These are phyloP conservation scores for Tyrophagus putrescentiae DNA, from an alignment of 1,140 invertebrate genomes.

Conservation along the genomic window DNA sequence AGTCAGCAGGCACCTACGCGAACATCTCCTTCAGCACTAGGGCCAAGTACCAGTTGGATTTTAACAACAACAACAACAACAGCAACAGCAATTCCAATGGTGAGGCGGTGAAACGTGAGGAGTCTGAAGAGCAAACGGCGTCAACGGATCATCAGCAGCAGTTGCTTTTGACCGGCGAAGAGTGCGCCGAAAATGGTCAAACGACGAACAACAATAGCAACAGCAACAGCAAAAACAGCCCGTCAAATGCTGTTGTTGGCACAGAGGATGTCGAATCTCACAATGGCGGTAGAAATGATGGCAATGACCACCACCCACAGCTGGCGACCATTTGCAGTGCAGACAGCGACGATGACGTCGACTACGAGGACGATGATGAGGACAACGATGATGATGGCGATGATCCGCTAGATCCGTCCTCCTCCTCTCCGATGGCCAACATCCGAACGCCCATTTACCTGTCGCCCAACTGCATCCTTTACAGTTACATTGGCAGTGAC, in stretches of 20 bases:
- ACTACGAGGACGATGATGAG: neutral
- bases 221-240: neutral
- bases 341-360: neutral
- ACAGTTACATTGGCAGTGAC: neutral
- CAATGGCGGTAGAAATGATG: neutral
- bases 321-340: neutral
- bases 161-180: neutral
- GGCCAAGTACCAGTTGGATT: too few species aligned
- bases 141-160: too few species aligned
- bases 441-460: neutral
- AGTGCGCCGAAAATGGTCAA: neutral
- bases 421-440: too few species aligned
- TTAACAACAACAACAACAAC: constrained; percentile 7
- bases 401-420: neutral
- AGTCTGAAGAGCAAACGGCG: too few species aligned
- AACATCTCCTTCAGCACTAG: too few species aligned
- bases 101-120: neutral
- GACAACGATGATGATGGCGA: neutral
- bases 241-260: neutral
- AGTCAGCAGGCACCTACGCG: too few species aligned
- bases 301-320: neutral
- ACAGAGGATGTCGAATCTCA: neutral
- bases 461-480: neutral
- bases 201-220: neutral
- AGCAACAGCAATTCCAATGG: neutral